A percentile compares a stretch with the other conserved stretches of the same genome.
Evolutionary conservation across 2,113 vertebrate genomes (phyloP).

Genomic region (Cyprinodon brontotheroides): DNA sequence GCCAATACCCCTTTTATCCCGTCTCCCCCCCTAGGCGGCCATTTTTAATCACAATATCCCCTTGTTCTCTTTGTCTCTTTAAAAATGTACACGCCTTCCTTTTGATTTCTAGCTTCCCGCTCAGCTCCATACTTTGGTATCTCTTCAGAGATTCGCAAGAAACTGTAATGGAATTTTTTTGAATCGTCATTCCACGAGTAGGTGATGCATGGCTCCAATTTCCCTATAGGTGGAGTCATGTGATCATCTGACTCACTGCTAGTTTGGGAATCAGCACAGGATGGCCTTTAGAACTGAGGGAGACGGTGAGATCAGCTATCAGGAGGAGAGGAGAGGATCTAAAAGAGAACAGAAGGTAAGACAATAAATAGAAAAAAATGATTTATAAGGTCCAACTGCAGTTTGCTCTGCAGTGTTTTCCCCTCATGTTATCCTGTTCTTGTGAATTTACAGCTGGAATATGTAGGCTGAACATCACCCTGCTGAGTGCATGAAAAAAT

Average conservation of each 20-base stretch:
- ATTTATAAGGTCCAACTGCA: not conserved
- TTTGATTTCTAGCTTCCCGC: conserved; percentile 23
- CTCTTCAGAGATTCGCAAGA: conserved; percentile 49
- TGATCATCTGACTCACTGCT: conserved; percentile 41
- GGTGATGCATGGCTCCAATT: conserved; percentile 74
- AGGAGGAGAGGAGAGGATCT: not conserved
- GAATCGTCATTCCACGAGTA: conserved; percentile 58
- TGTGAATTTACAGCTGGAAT: conserved; percentile 10
- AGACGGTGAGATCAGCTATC: conserved; percentile 9
- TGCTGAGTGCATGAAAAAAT: conserved; percentile 15
- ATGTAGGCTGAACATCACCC: not conserved
- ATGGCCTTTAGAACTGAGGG: conserved; percentile 22
- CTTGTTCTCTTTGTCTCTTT: conserved; percentile 53
- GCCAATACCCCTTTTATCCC: conserved; percentile 68
- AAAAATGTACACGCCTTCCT: conserved; percentile 43
- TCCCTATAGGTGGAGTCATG: conserved; percentile 54
- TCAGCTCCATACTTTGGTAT: conserved; percentile 38
- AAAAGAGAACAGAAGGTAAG: not conserved
- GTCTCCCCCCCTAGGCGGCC: conserved; percentile 35
- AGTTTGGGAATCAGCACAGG: conserved; percentile 20
- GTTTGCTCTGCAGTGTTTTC: not conserved
- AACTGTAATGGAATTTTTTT: conserved; percentile 76
- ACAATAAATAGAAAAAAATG: not conserved
- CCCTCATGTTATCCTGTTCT: not conserved
- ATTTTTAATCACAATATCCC: conserved; percentile 60